phyloP scores from a whole-genome alignment of 2,888 invertebrate species.

The Drosophila flavopinicola region DNA sequence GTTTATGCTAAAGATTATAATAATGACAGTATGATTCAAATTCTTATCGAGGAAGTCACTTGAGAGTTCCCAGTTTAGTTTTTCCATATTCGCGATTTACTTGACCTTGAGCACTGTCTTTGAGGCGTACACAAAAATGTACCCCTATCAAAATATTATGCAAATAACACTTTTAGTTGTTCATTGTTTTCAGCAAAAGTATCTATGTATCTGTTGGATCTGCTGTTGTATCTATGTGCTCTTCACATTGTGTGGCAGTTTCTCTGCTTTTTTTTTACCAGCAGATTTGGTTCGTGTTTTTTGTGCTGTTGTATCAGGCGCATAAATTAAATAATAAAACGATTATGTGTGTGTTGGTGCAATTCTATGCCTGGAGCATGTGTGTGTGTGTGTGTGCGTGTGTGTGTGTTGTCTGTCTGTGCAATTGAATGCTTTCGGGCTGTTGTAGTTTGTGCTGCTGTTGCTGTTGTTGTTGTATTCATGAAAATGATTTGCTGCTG shows the following conservation, averaged over 20 bases:
- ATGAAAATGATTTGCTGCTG: constrained; percentile 62
- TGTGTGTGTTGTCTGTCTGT: constrained; percentile 54
- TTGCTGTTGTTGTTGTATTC: constrained; percentile 39
- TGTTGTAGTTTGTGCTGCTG: constrained; percentile 41
- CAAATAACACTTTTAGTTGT: constrained; percentile 32
- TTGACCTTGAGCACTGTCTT: constrained; percentile 29
- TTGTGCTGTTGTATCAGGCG: constrained; percentile 58
- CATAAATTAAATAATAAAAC: constrained; percentile 83
- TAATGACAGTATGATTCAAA: background rate
- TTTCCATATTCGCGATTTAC: background rate
- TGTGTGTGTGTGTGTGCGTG: constrained; percentile 24
- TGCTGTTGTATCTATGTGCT: constrained; percentile 21
- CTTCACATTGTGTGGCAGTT: constrained; percentile 34
- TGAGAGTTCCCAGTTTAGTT: background rate
- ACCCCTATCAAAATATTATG: constrained; percentile 35
- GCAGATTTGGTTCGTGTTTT: constrained; percentile 48
- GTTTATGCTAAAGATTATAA: background rate
- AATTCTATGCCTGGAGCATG: constrained; percentile 27
- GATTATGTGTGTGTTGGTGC: constrained; percentile 50
- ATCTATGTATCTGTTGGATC: constrained; percentile 25
- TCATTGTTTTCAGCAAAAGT: constrained; percentile 45
- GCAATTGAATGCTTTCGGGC: constrained; percentile 67
- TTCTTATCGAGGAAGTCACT: background rate
- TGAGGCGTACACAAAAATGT: constrained; percentile 16
- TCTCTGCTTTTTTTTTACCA: constrained; percentile 59